Base-by-base conservation (phyloP, 2,113 vertebrate genomes). In the Campylomormyrus tamandua region DNA sequence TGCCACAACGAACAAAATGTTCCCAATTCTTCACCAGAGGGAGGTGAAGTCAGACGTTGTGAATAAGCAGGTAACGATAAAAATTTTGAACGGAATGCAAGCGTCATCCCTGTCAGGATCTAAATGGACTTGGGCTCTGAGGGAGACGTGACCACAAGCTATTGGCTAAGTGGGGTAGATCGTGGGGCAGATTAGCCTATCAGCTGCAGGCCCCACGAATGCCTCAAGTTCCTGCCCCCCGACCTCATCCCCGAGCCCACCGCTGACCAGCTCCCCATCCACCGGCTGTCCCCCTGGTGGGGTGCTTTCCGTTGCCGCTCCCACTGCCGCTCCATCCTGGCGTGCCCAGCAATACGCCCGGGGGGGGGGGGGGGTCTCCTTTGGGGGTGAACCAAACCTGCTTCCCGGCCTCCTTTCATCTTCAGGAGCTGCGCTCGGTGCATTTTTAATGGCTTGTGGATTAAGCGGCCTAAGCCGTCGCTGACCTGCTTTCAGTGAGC, bases 391-490 rank as follows among this genome's bases (percentile, higher is more conserved):
- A 53, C n/a, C 39, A 53, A 53, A 35, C 50, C 45, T 52, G 24
- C 74, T 80, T 80, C 74, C 85, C 42, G 2, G 19, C 83, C 48
- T 7, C 39, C 83, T 87, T 87, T 87, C 85, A 87, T 87, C 50
- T 53, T 35, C 49, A 87, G 48, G 49, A 87, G 21, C 50, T 87
- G 27, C 49, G 15, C 85, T 5, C 8, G 5, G 27, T 87, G 85
- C 49, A 87, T 87, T 56, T 87, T 87, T 87, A 87, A 87, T 87
- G 85, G 50, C 85, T 39, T 9, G 27, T 19, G 50, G 27, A 87
- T 53, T 35, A 53, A 56, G n/a, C 49, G 3, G 42, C 39, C 39
- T 84, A 49, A 84, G 45, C 83, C 83, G 4, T n/a, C 21, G 2
- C 45, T 84, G 45, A 84, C 83, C 45, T 10, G 45, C 24, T 48